These are phyloP conservation scores for Pagrus major DNA, from an alignment of 2,113 vertebrate species.

Conservation along the genomic window DNA sequence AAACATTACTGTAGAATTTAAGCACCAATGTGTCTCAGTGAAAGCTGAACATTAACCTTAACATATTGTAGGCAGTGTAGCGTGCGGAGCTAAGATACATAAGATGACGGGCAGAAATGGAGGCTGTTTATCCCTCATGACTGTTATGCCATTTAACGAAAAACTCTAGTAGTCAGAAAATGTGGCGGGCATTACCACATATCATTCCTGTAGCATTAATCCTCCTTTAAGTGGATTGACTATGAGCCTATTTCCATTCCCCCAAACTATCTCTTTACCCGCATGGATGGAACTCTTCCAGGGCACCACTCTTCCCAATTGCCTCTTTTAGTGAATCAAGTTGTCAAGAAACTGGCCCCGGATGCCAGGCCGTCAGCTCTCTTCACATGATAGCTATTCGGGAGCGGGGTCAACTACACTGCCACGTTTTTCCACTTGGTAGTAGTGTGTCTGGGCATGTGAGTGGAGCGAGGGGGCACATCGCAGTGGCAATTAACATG, in stretches of 20 bases:
- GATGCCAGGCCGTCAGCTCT: slow-evolving; percentile 48
- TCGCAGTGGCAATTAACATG: not conserved
- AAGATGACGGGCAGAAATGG: not conserved
- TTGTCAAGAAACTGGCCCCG: slow-evolving; percentile 43
- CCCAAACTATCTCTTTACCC: slow-evolving; percentile 50
- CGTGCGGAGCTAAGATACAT: not conserved
- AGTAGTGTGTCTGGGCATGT: not conserved
- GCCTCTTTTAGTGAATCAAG: slow-evolving; percentile 64
- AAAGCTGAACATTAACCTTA: not conserved
- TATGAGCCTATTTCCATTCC: slow-evolving; percentile 44
- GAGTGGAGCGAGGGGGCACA: not conserved
- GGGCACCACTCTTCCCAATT: slow-evolving; percentile 72
- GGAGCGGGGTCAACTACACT: slow-evolving; percentile 20
- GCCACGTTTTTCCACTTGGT: not conserved
- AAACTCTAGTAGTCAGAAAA: slow-evolving; percentile 24
- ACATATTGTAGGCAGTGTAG: not conserved
- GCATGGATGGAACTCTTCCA: slow-evolving; percentile 71
- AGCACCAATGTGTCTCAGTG: not conserved
- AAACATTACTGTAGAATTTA: not conserved
- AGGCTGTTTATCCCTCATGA: slow-evolving; percentile 22
- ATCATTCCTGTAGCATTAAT: slow-evolving; percentile 59
- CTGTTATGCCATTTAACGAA: slow-evolving; percentile 39
- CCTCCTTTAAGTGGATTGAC: slow-evolving; percentile 72
- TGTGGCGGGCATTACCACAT: slow-evolving; percentile 36
- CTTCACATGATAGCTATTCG: slow-evolving; percentile 15